These are phyloP conservation scores for Alaudala cheleensis DNA, from an alignment of 2,113 vertebrate species.

Conservation along the genomic window DNA sequence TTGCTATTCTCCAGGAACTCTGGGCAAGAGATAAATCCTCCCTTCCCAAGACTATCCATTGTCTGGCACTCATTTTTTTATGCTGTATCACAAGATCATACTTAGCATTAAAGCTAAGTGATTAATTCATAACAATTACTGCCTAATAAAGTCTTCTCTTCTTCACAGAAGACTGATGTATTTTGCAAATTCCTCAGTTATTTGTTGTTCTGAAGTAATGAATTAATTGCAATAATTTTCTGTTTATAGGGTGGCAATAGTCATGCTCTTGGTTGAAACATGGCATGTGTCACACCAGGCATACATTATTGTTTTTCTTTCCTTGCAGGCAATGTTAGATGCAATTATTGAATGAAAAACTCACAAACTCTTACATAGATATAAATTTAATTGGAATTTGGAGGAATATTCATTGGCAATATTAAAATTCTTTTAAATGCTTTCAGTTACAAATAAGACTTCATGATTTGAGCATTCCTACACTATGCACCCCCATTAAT, in stretches of 20 bases:
- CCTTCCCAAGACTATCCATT: neutral
- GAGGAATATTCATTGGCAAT: neutral
- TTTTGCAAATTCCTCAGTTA: neutral
- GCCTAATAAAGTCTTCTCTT: neutral
- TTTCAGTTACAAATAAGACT: neutral
- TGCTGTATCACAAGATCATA: neutral
- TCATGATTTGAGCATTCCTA: neutral
- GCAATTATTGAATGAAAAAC: neutral
- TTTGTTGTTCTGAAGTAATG: neutral
- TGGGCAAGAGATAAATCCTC: neutral
- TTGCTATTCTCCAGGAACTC: neutral
- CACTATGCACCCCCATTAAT: neutral
- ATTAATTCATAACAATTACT: slow-evolving; percentile 20
- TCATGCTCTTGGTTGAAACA: neutral
- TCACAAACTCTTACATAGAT: neutral
- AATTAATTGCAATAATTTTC: neutral
- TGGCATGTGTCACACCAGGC: neutral
- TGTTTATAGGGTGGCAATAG: neutral
- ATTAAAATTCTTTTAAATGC: neutral
- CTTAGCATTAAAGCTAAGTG: neutral
- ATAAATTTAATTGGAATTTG: neutral
- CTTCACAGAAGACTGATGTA: neutral
- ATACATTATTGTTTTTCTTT: neutral
- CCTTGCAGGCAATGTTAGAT: neutral
- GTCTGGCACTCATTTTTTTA: neutral